These are phyloP conservation scores for Gopherus evgoodei DNA, from an alignment of 2,113 vertebrate species.

Conservation along the genomic window DNA sequence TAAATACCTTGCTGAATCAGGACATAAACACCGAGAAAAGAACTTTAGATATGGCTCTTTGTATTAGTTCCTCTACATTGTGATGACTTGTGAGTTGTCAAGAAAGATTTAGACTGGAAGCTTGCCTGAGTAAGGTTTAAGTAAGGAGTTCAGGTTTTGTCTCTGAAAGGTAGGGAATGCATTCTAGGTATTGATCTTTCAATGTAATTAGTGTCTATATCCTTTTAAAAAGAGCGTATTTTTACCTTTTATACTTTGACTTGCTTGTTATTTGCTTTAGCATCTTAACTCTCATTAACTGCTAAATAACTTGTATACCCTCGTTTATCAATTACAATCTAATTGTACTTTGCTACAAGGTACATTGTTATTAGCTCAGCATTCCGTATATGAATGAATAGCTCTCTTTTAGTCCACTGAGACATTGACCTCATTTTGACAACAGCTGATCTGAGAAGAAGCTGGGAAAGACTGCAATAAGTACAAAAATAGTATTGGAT, in stretches of 20 bases:
- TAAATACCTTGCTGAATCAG: not conserved
- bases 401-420: not conserved
- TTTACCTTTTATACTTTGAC: not conserved
- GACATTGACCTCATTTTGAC: not conserved
- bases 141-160: not conserved
- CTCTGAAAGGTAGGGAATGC: not conserved
- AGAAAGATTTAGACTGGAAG: not conserved
- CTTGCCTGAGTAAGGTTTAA: not conserved
- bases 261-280: not conserved
- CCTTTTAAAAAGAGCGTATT: not conserved
- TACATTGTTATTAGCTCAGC: not conserved
- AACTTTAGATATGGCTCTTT: not conserved
- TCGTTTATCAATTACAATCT: not conserved
- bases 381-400: not conserved
- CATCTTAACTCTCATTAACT: not conserved
- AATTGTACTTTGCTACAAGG: not conserved
- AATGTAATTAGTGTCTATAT: not conserved
- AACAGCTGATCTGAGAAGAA: not conserved
- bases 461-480: not conserved
- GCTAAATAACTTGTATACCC: not conserved
- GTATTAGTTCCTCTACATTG: not conserved
- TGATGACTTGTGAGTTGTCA: not conserved
- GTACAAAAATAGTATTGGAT: not conserved
- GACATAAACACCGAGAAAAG: not conserved
- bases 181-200: not conserved